These are phyloP conservation scores for Argya squamiceps DNA, from an alignment of 2,797 vertebrate species.

Conservation along the genomic window DNA sequence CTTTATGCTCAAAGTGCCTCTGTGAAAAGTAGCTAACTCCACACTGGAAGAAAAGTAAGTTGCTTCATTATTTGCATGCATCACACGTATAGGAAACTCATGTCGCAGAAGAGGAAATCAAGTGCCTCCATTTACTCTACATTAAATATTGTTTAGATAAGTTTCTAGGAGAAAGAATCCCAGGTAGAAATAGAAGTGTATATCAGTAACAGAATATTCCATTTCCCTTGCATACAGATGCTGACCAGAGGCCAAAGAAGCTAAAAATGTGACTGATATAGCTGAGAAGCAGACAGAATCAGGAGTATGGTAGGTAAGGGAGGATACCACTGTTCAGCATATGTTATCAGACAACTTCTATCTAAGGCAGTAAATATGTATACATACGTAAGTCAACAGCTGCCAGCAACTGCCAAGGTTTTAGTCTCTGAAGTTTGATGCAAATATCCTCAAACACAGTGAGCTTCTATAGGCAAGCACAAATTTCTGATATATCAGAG, in stretches of 20 bases:
- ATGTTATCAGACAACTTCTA: neutral
- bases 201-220: neutral
- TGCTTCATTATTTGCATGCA: neutral
- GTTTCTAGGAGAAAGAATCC: neutral
- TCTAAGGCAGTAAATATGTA: neutral
- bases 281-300: neutral
- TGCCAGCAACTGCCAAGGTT: neutral
- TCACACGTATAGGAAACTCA: neutral
- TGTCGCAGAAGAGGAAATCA: neutral
- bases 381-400: neutral
- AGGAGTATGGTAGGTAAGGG: neutral
- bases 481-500: neutral
- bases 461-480: neutral
- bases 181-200: fast-evolving
- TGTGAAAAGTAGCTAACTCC: neutral
- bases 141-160: neutral
- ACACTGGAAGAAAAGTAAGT: neutral
- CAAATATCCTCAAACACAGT: neutral
- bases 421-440: neutral
- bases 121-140: neutral
- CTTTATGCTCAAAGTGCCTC: neutral
- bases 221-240: neutral
- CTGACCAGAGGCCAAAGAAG: neutral
- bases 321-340: neutral
- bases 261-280: neutral